These are phyloP conservation scores for Antheraea assamensis DNA, from an alignment of 2,888 invertebrate genomes.

Conservation along the genomic window DNA sequence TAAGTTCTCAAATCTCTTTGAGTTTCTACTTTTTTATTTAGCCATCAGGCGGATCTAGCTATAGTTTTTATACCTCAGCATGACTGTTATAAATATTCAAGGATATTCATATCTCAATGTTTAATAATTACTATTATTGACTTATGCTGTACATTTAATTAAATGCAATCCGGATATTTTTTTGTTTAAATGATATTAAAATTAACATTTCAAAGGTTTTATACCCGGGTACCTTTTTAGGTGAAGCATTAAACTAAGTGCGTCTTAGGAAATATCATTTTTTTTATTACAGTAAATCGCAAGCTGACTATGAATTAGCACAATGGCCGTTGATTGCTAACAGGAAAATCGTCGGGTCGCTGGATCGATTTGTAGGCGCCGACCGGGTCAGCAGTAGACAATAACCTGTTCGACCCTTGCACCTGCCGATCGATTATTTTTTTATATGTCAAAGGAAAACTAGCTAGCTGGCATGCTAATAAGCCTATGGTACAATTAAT, in stretches of 20 bases:
- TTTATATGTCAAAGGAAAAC: constrained; percentile 1
- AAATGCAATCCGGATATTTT: too few relatives aligned
- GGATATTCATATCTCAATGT: background rate
- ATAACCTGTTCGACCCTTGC: constrained; percentile 47
- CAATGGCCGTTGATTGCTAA: constrained; percentile 20
- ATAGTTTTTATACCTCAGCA: background rate
- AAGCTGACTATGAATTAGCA: constrained; percentile 17
- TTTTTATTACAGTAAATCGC: background rate
- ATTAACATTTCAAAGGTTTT: too few relatives aligned
- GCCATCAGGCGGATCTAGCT: background rate
- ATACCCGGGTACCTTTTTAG: too few relatives aligned
- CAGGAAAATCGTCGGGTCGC: constrained; percentile 35
- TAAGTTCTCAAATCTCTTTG: too few relatives aligned
- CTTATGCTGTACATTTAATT: too few relatives aligned
- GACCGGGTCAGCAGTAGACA: constrained; percentile 55
- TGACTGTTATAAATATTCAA: background rate
- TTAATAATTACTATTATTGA: background rate
- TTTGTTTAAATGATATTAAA: too few relatives aligned
- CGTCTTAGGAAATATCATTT: background rate
- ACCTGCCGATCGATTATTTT: constrained; percentile 37
- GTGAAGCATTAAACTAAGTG: background rate
- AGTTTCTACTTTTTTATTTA: too few relatives aligned
- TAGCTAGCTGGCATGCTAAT: background rate
- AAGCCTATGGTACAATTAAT: background rate
- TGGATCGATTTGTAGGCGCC: constrained; percentile 57